These are phyloP conservation scores for Atherinomorus stipes DNA, from an alignment of 2,113 vertebrate species.

Conservation along the genomic window DNA sequence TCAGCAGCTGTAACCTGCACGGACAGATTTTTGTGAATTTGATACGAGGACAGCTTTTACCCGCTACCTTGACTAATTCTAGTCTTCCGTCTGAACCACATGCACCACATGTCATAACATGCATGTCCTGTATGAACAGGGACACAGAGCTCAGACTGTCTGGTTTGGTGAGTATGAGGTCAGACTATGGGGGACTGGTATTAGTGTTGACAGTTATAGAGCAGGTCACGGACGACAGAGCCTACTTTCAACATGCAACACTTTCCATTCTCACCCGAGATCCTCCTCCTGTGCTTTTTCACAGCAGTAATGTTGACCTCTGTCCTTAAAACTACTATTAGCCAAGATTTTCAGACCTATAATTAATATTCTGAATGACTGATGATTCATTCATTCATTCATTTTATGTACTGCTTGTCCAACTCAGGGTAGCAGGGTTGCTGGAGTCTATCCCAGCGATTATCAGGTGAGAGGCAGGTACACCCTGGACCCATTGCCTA, in stretches of 20 bases:
- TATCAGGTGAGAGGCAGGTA: too few relatives aligned
- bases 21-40: too few relatives aligned
- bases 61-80: background rate
- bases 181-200: background rate
- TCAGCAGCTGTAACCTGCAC: background rate
- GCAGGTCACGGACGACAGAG: background rate
- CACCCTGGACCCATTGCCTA: too few relatives aligned
- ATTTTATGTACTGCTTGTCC: too few relatives aligned
- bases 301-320: background rate
- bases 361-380: too few relatives aligned
- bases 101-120: background rate
- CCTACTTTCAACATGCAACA: background rate
- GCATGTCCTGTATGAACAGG: slow-evolving; percentile 28
- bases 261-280: background rate
- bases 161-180: slow-evolving; percentile 15
- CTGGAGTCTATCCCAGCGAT: too few relatives aligned
- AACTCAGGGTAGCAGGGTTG: too few relatives aligned
- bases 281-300: background rate
- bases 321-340: background rate
- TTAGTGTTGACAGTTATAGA: slow-evolving; percentile 10
- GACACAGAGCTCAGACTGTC: slow-evolving; percentile 38
- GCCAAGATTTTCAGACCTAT: background rate
- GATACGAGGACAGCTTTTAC: too few relatives aligned
- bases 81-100: background rate
- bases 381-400: too few relatives aligned